phyloP scores from a whole-genome alignment of 2,113 vertebrate genomes.

The Embiotoca jacksoni region DNA sequence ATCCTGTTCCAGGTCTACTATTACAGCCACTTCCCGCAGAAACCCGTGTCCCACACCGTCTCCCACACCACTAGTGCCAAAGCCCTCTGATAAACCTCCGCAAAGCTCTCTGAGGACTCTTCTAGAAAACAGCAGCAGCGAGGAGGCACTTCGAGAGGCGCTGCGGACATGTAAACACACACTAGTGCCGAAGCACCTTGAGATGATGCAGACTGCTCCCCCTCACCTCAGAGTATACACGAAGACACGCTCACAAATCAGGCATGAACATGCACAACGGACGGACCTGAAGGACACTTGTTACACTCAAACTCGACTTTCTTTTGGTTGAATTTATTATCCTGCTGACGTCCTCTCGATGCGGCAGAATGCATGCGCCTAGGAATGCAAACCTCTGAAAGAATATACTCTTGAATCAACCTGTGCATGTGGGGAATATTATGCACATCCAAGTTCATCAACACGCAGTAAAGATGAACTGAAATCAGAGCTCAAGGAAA shows the following conservation, averaged over 20 bases:
- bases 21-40: slow-evolving; percentile 91
- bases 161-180: slow-evolving; percentile 34
- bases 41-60: slow-evolving; percentile 86
- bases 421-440: slow-evolving; percentile 60
- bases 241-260: slow-evolving; percentile 51
- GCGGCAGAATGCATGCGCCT: slow-evolving; percentile 22
- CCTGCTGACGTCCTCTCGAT: slow-evolving; percentile 1
- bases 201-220: slow-evolving; percentile 39
- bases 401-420: slow-evolving; percentile 33
- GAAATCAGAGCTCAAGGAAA: slow-evolving; percentile 42
- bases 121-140: neutral
- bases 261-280: slow-evolving; percentile 36
- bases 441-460: slow-evolving; percentile 40
- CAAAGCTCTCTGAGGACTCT: neutral
- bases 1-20: slow-evolving; percentile 95
- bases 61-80: slow-evolving; percentile 91
- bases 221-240: slow-evolving; percentile 26
- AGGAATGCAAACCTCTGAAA: slow-evolving; percentile 41
- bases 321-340: slow-evolving; percentile 45
- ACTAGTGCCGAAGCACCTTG: slow-evolving; percentile 36
- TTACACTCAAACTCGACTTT: slow-evolving; percentile 40
- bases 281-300: slow-evolving; percentile 38
- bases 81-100: slow-evolving; percentile 86
- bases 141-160: slow-evolving; percentile 7
- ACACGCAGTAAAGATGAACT: slow-evolving; percentile 9